Evolutionary conservation across 2,888 invertebrate genomes (phyloP).

Genomic region (Acronicta psi): DNA sequence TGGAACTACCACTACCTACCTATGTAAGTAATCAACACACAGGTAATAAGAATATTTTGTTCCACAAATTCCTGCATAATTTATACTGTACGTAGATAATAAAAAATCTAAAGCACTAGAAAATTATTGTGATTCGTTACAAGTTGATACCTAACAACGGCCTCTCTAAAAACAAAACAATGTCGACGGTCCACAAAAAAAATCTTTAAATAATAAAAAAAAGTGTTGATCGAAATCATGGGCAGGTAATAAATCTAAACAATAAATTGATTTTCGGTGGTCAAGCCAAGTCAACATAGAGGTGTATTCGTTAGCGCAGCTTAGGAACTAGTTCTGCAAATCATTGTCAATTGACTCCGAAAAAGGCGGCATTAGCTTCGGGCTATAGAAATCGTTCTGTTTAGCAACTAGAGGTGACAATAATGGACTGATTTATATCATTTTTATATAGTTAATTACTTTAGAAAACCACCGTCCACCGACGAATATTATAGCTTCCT

Average conservation of each 20-base stretch:
- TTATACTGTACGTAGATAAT: too few species aligned
- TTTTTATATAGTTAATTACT: slow-evolving; percentile 3
- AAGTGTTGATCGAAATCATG: slow-evolving; percentile 22
- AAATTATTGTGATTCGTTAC: too few species aligned
- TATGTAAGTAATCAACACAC: too few species aligned
- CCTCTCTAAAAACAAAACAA: too few species aligned
- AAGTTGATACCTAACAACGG: too few species aligned
- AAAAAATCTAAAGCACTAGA: too few species aligned
- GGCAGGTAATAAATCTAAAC: slow-evolving; percentile 35
- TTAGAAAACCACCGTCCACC: too few species aligned
- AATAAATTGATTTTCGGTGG: slow-evolving; percentile 39
- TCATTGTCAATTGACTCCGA: slow-evolving; percentile 12
- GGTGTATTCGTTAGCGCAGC: slow-evolving; percentile 8
- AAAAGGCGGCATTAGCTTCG: slow-evolving; percentile 14
- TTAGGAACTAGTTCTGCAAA: slow-evolving; percentile 34
- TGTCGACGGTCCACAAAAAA: not conserved
- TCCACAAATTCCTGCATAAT: too few species aligned
- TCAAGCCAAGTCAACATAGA: slow-evolving; percentile 3
- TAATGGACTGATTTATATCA: slow-evolving; percentile 15
- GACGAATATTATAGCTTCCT: too few species aligned
- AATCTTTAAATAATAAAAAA: slow-evolving; percentile 25
- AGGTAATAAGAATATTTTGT: too few species aligned
- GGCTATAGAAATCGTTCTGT: slow-evolving; percentile 14
- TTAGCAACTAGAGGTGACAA: slow-evolving; percentile 9
- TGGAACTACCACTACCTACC: too few species aligned